Conservation (phyloP, 1,140 invertebrate species). For the Oreohelix idahoensis region DNA sequence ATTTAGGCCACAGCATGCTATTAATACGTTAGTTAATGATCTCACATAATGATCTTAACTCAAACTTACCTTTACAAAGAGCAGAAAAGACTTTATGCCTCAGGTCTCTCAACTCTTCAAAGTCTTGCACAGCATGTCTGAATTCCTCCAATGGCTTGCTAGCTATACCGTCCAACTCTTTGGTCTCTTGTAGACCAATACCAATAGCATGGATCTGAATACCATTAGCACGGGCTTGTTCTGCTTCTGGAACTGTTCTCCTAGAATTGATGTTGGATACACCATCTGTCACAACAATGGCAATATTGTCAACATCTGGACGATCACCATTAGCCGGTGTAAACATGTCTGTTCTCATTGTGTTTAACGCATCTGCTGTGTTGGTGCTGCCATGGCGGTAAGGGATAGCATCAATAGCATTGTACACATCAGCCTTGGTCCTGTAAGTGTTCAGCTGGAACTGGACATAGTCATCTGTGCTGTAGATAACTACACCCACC, state of each 20-base stretch:
- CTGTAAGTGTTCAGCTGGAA: slow-evolving; percentile 5
- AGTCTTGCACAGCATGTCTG: slow-evolving; percentile 3
- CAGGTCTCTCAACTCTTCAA: neutral
- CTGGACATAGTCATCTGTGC: slow-evolving; percentile 8
- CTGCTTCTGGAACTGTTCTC: slow-evolving; percentile 20
- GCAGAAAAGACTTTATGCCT: neutral
- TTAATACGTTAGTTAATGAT: too few relatives aligned
- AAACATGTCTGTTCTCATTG: slow-evolving; percentile 22
- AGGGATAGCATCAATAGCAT: slow-evolving; percentile 18
- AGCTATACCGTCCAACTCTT: slow-evolving; percentile 27
- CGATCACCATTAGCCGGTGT: slow-evolving; percentile 3
- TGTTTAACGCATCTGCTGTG: slow-evolving; percentile 1
- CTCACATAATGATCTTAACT: too few relatives aligned
- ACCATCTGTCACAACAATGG: slow-evolving; percentile 20
- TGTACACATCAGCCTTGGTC: slow-evolving; percentile 14
- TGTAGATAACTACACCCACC: slow-evolving; percentile 12
- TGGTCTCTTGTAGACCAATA: slow-evolving; percentile 11
- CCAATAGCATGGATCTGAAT: slow-evolving; percentile 18
- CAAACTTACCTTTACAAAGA: slow-evolving; percentile 2
- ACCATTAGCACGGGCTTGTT: slow-evolving; percentile 12
- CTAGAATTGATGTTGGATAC: slow-evolving; percentile 18
- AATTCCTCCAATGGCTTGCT: neutral
- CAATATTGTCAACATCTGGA: slow-evolving; percentile 8
- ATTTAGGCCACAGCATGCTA: too few relatives aligned
- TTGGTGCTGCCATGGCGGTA: slow-evolving; percentile 15